Percentiles rank a stretch among this genome's conserved stretches.
Evolutionary conservation across 1,140 invertebrate genomes (phyloP).

Genomic region (Drosophila bifasciata): DNA sequence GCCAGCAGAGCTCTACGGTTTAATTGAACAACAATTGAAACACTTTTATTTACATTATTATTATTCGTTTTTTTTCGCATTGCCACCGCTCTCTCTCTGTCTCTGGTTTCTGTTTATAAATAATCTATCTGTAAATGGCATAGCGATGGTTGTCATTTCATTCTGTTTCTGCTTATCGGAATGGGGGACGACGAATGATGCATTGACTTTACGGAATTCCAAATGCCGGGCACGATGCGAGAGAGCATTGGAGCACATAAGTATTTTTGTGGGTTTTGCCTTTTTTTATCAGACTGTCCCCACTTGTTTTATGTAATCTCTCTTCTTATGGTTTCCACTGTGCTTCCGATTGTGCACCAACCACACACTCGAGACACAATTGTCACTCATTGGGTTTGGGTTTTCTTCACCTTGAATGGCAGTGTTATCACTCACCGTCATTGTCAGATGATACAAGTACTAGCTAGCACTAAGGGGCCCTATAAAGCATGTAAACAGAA

Average conservation of each 20-base stretch:
- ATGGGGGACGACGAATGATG: background rate
- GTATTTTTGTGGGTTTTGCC: background rate
- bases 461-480: too few species aligned
- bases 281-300: background rate
- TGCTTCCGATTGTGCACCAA: constrained; percentile 8
- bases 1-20: constrained; percentile 17
- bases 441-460: constrained; percentile 35
- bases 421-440: constrained; percentile 24
- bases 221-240: background rate
- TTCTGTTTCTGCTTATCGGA: constrained; percentile 31
- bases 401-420: constrained; percentile 36
- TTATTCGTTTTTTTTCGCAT: constrained; percentile 16
- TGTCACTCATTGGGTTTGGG: background rate
- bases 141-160: too few species aligned
- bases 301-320: constrained; percentile 1
- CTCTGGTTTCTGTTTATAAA: constrained; percentile 20
- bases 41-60: constrained; percentile 45
- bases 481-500: background rate
- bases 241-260: background rate
- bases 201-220: background rate
- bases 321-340: constrained; percentile 12
- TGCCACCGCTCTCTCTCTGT: constrained; percentile 13
- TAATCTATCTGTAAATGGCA: background rate
- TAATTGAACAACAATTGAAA: constrained; percentile 43
- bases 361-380: constrained; percentile 4